Evolutionary conservation across 2,888 invertebrate genomes (phyloP), one percentile per base, ranked within the genome.

Genomic region (Glyphotaelius pellucidus): DNA sequence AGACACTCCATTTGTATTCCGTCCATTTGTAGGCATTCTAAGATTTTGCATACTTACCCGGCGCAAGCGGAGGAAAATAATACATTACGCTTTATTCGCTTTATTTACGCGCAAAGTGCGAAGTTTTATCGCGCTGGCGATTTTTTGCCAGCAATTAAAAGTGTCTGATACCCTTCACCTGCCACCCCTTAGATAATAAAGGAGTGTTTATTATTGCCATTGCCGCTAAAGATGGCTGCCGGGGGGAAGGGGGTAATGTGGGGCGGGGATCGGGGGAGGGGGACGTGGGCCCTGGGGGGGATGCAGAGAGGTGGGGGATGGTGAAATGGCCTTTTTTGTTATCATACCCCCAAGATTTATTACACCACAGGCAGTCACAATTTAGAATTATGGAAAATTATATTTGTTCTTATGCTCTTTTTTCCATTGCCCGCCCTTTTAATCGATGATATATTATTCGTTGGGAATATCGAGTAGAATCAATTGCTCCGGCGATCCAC

Each of bases 151-250:
- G 91, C 91, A 91, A 91, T 91, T 91, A 91, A 91, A 91, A 91
- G 47, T 89, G 91, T 91, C 91, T 87, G 91, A 92, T 90, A 89
- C 81, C 90, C 89, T 91, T 91, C 93, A 92, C 92, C 89, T 91
- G 93, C 91, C 93, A 93, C 93, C 93, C 92, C 91, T 93, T 91
- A 89, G 93, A 93, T 93, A 94, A 94, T 94, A 94, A 93, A 93
- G 93, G 93, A 93, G 92, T 93, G 93, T 93, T 93, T 93, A 93
- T 92, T 93, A 93, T 93, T 93, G 92, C 92, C 93, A 91, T 90
- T 92, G 92, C 93, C 90, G 92, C 90, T 89, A 93, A 93, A 93
- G 93, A 93, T 93, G 93, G 93, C 93, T 89, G 92, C 92, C 91
- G 92, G 87, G 88, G 95, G 90, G 92, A 90, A 67, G 92, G 91